Base-by-base conservation (phyloP, 1,140 invertebrate species). In the Leptoteleia sp. region DNA sequence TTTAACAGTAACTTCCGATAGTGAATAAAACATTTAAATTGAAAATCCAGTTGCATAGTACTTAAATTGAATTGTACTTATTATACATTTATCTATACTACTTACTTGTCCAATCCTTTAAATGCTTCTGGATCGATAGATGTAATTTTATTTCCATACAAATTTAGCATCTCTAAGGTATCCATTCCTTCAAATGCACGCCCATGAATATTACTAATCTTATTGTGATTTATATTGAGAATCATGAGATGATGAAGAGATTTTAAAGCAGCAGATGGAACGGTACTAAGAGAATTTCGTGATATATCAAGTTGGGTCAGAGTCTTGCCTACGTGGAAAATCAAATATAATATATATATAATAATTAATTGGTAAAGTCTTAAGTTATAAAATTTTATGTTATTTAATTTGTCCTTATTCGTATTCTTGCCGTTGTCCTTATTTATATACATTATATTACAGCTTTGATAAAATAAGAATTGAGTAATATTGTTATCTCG, bases 181-280 rank as follows among this genome's bases (percentile, higher is more conserved):
- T 95, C 94, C 73, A 97, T 91, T 1, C 95, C 95, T 77, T 94
- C 92, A 81, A 98, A 97, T 12, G 95, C 95, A 52, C 92, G 92
- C 31, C 92, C 91, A 79, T 95, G 94, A 12, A 97, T 91, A 40
- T 92, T 92, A 9, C 89, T 92, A 79, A 96, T 94, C 82, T 94
- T 95, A 85, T 98, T 98, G 86, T 96, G 94, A 86, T 97, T 96
- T 88, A 98, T 92, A 85, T 96, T 97, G 9, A 98, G 90, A 76
- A 96, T 96, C 31, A 96, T 91, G 54, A 97, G 91, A 81, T 94
- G 93, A 84, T 95, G 94, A 25, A 97, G 92, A 82, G 93, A 93
- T 80, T 92, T 93, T 61, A 97, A 91, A 1, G 96, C 95, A 25
- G 91, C 88, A 0, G 95, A 95, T n/a, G 95, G 95, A 29, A 96